Conservation (phyloP, 1,140 invertebrate species). For the Calephelis nemesis region DNA sequence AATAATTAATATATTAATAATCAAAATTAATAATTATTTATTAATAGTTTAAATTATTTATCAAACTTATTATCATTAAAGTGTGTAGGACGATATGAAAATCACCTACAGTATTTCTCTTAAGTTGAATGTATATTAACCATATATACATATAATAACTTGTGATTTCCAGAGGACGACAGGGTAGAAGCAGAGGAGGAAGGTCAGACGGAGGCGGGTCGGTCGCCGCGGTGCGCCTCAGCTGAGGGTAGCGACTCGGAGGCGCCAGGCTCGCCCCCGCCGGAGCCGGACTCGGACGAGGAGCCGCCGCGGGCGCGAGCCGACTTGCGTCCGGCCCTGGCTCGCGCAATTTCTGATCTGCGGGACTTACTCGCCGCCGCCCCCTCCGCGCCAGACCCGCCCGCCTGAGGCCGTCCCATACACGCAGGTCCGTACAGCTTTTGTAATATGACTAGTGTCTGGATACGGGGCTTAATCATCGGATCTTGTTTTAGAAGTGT, state of each 20-base stretch:
- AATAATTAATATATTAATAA: too few relatives aligned
- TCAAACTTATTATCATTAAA: too few relatives aligned
- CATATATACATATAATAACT: neutral
- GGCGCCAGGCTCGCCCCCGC: constrained; percentile 26
- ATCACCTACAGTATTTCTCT: too few relatives aligned
- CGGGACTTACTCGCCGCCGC: constrained; percentile 29
- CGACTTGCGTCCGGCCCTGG: constrained; percentile 31
- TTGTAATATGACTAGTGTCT: too few relatives aligned
- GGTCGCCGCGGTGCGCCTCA: too few relatives aligned
- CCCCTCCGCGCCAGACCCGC: constrained; percentile 4
- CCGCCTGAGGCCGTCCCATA: neutral
- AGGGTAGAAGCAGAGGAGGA: constrained; percentile 27
- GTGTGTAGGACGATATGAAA: too few relatives aligned
- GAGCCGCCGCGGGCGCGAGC: constrained; percentile 27
- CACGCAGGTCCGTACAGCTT: too few relatives aligned
- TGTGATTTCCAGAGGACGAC: constrained; percentile 36
- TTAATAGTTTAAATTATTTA: too few relatives aligned
- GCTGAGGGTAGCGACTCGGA: constrained; percentile 26
- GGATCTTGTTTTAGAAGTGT: too few relatives aligned
- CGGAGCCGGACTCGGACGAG: constrained; percentile 34
- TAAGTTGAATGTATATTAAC: too few relatives aligned
- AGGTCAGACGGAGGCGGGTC: neutral
- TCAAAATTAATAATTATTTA: too few relatives aligned
- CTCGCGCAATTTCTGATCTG: constrained; percentile 29
- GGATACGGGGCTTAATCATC: too few relatives aligned